phyloP scores from a whole-genome alignment of 2,888 invertebrate genomes.

The Dascillus cervinus region DNA sequence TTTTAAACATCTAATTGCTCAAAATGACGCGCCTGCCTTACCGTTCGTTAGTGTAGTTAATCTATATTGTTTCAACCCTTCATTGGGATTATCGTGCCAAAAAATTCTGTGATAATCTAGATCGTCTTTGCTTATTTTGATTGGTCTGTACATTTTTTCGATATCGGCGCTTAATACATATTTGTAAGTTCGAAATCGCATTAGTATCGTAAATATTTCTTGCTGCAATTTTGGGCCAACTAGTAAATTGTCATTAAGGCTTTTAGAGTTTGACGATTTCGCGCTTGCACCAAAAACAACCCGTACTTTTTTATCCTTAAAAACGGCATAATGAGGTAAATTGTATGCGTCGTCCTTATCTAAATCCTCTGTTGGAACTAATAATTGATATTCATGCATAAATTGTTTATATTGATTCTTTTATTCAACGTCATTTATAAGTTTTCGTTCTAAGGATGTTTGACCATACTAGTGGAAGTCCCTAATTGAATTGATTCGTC shows the following conservation, averaged over 20 bases:
- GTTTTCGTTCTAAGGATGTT: too few species aligned
- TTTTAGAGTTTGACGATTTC: neutral
- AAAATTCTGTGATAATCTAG: neutral
- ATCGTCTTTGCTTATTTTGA: neutral
- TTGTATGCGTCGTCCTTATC: too few species aligned
- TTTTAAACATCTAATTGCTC: neutral
- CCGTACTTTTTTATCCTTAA: too few species aligned
- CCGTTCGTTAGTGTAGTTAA: constrained; percentile 1
- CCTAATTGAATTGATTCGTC: too few species aligned
- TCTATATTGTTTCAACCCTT: neutral
- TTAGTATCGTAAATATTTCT: neutral
- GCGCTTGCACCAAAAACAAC: neutral
- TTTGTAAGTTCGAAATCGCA: neutral
- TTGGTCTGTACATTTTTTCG: neutral
- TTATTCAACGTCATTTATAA: too few species aligned
- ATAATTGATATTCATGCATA: too few species aligned
- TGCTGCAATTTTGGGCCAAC: neutral
- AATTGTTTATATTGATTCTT: too few species aligned
- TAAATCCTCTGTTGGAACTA: too few species aligned
- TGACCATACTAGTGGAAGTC: too few species aligned
- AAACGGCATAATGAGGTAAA: too few species aligned
- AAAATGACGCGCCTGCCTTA: neutral
- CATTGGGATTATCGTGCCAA: neutral
- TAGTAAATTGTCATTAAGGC: neutral
- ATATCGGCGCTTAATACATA: neutral